Percentiles rank a stretch among this genome's conserved stretches.
These are phyloP conservation scores for Marcusenius ussheri DNA, from an alignment of 2,113 vertebrate genomes.

Conservation along the genomic window DNA sequence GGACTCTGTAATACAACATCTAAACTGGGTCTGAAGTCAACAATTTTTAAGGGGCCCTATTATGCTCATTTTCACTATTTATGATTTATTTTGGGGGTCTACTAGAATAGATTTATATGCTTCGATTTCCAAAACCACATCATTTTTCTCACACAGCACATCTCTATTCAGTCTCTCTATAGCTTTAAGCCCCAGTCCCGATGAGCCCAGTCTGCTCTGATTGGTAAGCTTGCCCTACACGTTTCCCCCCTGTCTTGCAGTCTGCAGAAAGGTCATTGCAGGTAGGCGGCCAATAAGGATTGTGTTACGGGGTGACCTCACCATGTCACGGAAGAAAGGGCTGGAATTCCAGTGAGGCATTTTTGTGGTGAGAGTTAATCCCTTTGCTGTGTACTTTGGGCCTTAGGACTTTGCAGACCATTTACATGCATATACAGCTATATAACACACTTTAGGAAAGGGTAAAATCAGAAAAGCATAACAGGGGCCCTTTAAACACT, in stretches of 20 bases:
- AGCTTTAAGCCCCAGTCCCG: not conserved
- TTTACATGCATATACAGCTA: not conserved
- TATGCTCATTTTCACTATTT: not conserved
- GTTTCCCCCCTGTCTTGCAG: not conserved
- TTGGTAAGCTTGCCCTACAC: not conserved
- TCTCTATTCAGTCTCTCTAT: not conserved
- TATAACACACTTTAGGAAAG: not conserved
- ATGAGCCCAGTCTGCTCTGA: not conserved
- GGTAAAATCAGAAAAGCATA: not conserved
- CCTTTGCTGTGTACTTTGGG: not conserved
- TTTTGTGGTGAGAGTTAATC: not conserved
- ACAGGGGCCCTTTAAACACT: not conserved
- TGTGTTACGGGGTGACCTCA: not conserved
- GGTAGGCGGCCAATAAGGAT: not conserved
- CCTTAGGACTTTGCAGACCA: not conserved
- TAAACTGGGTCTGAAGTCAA: not conserved
- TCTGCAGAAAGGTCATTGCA: not conserved
- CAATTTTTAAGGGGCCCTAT: not conserved
- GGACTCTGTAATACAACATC: constrained; percentile 58
- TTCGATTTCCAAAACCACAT: not conserved
- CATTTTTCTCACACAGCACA: not conserved
- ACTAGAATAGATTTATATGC: not conserved
- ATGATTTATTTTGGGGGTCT: not conserved
- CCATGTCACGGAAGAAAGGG: not conserved
- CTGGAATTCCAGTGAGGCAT: not conserved